phyloP scores from a whole-genome alignment of 2,888 invertebrate species.

The Heterodera filipjevi region DNA sequence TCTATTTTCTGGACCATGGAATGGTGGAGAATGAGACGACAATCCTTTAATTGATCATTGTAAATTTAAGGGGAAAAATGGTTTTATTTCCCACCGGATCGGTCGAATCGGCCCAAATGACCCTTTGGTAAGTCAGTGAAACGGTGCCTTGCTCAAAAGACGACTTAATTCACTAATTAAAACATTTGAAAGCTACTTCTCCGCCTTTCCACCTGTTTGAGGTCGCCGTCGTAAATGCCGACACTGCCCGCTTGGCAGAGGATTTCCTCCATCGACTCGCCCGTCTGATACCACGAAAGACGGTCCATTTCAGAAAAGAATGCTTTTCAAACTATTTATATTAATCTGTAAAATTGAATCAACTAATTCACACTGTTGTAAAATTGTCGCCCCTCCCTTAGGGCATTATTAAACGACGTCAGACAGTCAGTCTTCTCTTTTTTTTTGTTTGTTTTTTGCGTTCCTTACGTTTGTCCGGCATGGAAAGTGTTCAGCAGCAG shows the following conservation, averaged over 20 bases:
- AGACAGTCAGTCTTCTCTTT: too few relatives aligned
- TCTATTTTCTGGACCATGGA: slow-evolving; percentile 61
- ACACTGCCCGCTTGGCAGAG: slow-evolving; percentile 62
- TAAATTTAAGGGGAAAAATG: not conserved
- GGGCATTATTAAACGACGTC: too few relatives aligned
- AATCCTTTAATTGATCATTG: slow-evolving; percentile 11
- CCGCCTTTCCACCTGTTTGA: slow-evolving; percentile 61
- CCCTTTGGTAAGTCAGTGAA: slow-evolving; percentile 60
- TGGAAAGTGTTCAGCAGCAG: too few relatives aligned
- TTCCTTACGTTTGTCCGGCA: too few relatives aligned
- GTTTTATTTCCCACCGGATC: slow-evolving; percentile 49
- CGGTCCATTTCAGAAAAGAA: slow-evolving; percentile 51
- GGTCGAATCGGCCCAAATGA: slow-evolving; percentile 65
- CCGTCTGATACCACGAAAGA: slow-evolving; percentile 60
- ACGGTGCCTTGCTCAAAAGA: slow-evolving; percentile 63
- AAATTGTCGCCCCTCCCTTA: too few relatives aligned
- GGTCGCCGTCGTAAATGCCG: slow-evolving; percentile 63
- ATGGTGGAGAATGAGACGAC: slow-evolving; percentile 52
- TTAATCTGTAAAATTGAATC: not conserved
- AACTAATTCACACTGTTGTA: too few relatives aligned
- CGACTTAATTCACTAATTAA: slow-evolving; percentile 41
- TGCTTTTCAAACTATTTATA: not conserved
- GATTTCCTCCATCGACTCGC: slow-evolving; percentile 63
- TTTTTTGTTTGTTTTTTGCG: too few relatives aligned
- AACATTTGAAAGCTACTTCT: not conserved